phyloP scores from a whole-genome alignment of 2,888 invertebrate genomes.

The Heteromurus nitidus region DNA sequence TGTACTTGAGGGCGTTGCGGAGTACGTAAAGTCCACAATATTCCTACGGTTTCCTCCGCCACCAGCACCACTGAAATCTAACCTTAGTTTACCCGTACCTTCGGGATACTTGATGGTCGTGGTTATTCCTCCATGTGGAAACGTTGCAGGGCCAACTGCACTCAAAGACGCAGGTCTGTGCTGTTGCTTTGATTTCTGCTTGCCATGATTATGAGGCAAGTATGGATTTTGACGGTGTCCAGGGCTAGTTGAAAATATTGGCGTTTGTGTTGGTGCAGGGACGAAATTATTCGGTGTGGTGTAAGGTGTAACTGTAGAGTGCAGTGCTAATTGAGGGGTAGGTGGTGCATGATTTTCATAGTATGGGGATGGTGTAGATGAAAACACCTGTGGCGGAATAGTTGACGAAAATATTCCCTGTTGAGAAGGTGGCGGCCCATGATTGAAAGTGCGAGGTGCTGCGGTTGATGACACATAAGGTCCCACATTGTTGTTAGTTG shows the following conservation, averaged over 20 bases:
- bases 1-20: constrained; percentile 53
- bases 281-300: constrained; percentile 62
- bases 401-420: constrained; percentile 16
- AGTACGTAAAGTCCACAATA: constrained; percentile 67
- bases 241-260: constrained; percentile 60
- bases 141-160: constrained; percentile 37
- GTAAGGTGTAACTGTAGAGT: constrained; percentile 37
- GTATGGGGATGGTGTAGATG: constrained; percentile 29
- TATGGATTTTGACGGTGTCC: constrained; percentile 67
- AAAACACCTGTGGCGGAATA: constrained; percentile 16
- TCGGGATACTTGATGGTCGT: constrained; percentile 68
- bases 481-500: constrained; percentile 35
- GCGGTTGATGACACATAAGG: constrained; percentile 47
- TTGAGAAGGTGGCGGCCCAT: constrained; percentile 36
- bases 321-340: background rate
- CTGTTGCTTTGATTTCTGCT: constrained; percentile 45
- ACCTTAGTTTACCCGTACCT: constrained; percentile 58
- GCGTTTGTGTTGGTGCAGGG: constrained; percentile 63
- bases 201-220: constrained; percentile 66
- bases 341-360: constrained; percentile 24
- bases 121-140: constrained; percentile 59
- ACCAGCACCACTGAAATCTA: constrained; percentile 53
- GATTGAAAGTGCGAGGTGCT: constrained; percentile 43
- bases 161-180: constrained; percentile 43
- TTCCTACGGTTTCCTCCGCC: constrained; percentile 46